These are phyloP conservation scores for Orientallactaga sibirica DNA, from an alignment of 2,797 vertebrate species.

Conservation along the genomic window DNA sequence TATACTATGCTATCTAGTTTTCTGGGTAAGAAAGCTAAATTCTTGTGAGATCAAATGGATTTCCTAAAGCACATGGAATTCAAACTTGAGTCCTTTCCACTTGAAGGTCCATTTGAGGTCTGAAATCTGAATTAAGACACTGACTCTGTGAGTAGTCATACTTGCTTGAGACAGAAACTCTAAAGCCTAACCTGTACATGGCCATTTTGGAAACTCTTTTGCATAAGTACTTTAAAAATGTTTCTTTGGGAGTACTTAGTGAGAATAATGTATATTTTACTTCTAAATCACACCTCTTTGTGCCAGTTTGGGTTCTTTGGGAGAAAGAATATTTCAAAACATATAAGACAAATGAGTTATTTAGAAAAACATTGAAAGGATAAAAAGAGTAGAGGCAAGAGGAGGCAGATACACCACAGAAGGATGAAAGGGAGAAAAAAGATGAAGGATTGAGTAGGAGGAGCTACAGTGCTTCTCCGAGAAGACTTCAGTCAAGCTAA, in stretches of 20 bases:
- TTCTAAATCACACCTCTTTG: neutral
- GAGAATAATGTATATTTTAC: neutral
- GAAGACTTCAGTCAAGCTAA: neutral
- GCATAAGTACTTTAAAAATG: neutral
- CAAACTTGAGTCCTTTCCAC: slow-evolving; percentile 3
- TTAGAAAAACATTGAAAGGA: neutral
- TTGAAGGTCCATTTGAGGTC: neutral
- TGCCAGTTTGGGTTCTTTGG: neutral
- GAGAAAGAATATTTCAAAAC: neutral
- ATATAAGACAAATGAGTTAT: neutral
- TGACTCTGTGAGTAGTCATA: neutral
- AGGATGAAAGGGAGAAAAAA: neutral
- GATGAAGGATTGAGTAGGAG: neutral
- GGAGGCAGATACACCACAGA: neutral
- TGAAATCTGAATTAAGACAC: neutral
- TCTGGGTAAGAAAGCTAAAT: slow-evolving; percentile 10
- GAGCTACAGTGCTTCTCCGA: neutral
- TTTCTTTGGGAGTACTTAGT: slow-evolving; percentile 1
- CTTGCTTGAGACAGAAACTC: slow-evolving; percentile 29
- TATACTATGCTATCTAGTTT: slow-evolving; percentile 4
- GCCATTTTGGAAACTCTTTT: slow-evolving; percentile 2
- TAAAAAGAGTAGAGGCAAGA: neutral
- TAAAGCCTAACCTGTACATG: neutral
- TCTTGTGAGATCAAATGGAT: neutral
- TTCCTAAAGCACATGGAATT: slow-evolving; percentile 34